These are phyloP conservation scores for Brachionus asplanchnoidis DNA, from an alignment of 1,140 invertebrate species.

Conservation along the genomic window DNA sequence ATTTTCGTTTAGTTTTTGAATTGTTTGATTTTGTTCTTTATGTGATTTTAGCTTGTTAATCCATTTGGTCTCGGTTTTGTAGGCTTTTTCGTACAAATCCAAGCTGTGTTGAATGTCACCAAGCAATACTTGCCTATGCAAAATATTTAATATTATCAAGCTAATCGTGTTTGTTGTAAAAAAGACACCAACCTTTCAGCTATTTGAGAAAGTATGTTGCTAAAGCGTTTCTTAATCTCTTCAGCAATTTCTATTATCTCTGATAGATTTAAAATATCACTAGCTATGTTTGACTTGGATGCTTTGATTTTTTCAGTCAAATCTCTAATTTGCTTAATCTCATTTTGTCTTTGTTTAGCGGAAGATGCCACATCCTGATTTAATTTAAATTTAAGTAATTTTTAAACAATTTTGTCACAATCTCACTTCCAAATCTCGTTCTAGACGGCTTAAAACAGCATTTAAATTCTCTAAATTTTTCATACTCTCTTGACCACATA, in stretches of 20 bases:
- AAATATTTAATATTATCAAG: not conserved
- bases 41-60: not conserved
- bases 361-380: slow-evolving; percentile 6
- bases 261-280: not conserved
- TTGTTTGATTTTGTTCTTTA: not conserved
- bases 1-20: slow-evolving; percentile 14
- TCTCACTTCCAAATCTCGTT: not conserved
- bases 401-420: not conserved
- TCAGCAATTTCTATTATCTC: slow-evolving; percentile 17
- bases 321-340: slow-evolving; percentile 12
- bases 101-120: slow-evolving; percentile 15
- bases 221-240: slow-evolving; percentile 36
- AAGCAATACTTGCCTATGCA: slow-evolving; percentile 6
- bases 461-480: not conserved
- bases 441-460: not conserved
- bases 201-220: slow-evolving; percentile 27
- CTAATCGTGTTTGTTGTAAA: not conserved
- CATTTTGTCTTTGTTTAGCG: not conserved
- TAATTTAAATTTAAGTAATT: not conserved
- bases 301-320: slow-evolving; percentile 8
- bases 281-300: not conserved
- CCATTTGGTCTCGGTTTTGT: slow-evolving; percentile 17
- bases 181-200: slow-evolving; percentile 11
- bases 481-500: not conserved
- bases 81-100: slow-evolving; percentile 16